Evolutionary conservation across 2,797 vertebrate genomes (phyloP).

Genomic region (Erpetoichthys calabaricus): DNA sequence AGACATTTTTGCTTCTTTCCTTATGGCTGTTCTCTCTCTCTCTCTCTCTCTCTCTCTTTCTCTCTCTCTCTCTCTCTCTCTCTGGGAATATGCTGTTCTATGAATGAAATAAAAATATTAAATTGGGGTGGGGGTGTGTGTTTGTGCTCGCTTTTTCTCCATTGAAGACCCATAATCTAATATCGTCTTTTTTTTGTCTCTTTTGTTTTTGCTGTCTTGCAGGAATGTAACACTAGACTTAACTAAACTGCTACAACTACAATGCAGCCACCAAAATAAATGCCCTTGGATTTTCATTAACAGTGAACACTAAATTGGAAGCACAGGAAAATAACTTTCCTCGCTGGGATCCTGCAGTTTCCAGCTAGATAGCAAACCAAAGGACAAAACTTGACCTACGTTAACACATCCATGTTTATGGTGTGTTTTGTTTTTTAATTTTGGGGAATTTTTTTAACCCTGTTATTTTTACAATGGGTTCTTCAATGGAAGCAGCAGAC

Average conservation of each 20-base stretch:
- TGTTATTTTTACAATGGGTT: constrained; percentile 48
- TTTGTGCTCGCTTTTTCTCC: neutral
- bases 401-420: neutral
- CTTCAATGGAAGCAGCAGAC: constrained; percentile 79
- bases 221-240: constrained; percentile 82
- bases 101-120: neutral
- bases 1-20: too few species aligned
- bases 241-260: constrained; percentile 70
- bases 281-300: constrained; percentile 71
- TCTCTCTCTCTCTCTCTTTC: neutral
- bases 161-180: constrained; percentile 45
- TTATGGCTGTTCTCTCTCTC: neutral
- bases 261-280: constrained; percentile 62
- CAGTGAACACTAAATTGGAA: constrained; percentile 62
- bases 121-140: neutral
- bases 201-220: constrained; percentile 94
- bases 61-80: neutral
- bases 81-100: neutral
- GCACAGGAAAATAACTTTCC: constrained; percentile 31
- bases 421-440: constrained; percentile 1
- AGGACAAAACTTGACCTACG: constrained; percentile 59
- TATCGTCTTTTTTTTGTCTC: constrained; percentile 60
- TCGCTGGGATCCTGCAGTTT: constrained; percentile 42
- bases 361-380: constrained; percentile 85
- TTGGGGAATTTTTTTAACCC: constrained; percentile 9